Base-by-base conservation (phyloP, 2,797 vertebrate species). In the Malurus splendens region DNA sequence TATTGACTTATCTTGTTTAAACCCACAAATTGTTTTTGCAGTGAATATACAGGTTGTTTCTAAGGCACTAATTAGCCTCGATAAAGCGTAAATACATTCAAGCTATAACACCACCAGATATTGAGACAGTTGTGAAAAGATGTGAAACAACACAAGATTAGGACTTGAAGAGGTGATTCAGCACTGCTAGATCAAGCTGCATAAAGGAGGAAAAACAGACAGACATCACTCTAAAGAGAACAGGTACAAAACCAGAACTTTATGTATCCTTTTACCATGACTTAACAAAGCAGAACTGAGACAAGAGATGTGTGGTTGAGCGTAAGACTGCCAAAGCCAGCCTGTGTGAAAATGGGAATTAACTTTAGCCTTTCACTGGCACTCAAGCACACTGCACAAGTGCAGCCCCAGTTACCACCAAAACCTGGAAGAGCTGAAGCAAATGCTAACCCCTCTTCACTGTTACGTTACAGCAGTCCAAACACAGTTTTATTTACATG, bases 1-100 rank as follows among this genome's bases (percentile, higher is more conserved):
- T 81, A 85, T 3, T 89, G 71, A 86, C 64, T 90, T 90, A n/a
- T 84, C 71, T 61, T 79, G 74, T 82, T 93, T 86, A 93, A 93
- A 84, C 44, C 60, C 77, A 89, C 74, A 73, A 55, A 82, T 9
- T 64, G 71, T 71, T 91, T 83, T 55, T 86, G 68, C 67, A 83
- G 56, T 12, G 52, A 89, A 20, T 28, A 54, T 14, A 39, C 44
- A 24, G 20, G 33, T 39, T 93, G 66, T 80, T 87, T 77, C 82
- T 84, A 57, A 62, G 30, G 50, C 56, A 76, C 51, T 87, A 67
- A 73, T 92, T 87, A 92, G 52, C 73, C 87, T 8, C 23, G 28
- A 67, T 36, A 85, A 66, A 88, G 47, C 25, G 79, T 72, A 52
- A 70, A 90, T 4, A 82, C 17, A 84, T 79, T 48, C 38, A 48